Conservation (phyloP, 2,888 invertebrate genomes). For the Troides helena region DNA sequence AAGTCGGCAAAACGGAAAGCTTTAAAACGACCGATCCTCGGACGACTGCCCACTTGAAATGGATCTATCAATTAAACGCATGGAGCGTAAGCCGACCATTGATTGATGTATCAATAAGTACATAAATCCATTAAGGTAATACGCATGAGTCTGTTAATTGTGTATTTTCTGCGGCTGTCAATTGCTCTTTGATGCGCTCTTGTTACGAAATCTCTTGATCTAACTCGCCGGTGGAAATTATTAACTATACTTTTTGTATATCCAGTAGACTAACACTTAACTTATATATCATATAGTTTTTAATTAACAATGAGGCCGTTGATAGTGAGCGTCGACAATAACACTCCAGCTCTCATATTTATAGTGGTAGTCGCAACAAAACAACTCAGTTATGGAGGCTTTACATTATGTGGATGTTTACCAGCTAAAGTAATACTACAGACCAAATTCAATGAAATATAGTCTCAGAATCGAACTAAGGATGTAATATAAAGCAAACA, state of each 20-base stretch:
- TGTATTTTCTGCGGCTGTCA: constrained; percentile 70
- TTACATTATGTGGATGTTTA: too few species aligned
- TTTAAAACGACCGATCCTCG: constrained; percentile 38
- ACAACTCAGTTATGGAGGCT: too few species aligned
- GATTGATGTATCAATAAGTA: constrained; percentile 78
- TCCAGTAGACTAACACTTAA: too few species aligned
- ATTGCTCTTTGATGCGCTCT: constrained; percentile 33
- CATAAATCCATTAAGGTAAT: constrained; percentile 76
- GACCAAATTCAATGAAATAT: too few species aligned
- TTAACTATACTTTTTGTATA: neutral
- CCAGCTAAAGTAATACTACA: too few species aligned
- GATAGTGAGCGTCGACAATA: too few species aligned
- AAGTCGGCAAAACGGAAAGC: constrained; percentile 42
- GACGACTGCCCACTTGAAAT: constrained; percentile 46
- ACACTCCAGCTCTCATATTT: too few species aligned
- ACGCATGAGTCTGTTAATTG: constrained; percentile 69
- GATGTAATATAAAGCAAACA: too few species aligned
- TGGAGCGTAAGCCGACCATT: constrained; percentile 57
- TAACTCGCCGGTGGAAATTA: constrained; percentile 12
- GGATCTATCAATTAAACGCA: constrained; percentile 67
- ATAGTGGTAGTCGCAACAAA: too few species aligned
- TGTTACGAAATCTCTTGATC: constrained; percentile 26
- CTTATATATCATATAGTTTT: too few species aligned
- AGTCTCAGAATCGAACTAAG: too few species aligned
- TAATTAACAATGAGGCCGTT: too few species aligned